Evolutionary conservation across 2,888 invertebrate species (phyloP), one percentile per base, ranked within the genome.

Genomic region (Agonopterix heracliana): DNA sequence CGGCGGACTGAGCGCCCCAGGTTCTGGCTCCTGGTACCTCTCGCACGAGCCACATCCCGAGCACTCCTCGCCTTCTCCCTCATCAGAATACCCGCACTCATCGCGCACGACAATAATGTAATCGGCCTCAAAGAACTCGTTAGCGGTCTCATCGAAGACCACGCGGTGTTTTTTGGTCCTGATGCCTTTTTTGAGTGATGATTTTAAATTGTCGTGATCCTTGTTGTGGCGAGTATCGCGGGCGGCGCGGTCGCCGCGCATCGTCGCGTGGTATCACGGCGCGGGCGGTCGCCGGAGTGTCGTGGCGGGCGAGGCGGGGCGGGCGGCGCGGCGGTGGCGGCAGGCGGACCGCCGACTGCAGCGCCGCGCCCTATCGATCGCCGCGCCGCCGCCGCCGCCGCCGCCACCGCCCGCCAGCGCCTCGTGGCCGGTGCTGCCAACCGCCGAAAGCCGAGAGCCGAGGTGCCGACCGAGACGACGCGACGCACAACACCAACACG

Each of bases 121-220:
- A 83, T 96, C 96, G 47, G 96, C 96, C 65, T 96, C 96, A 78
- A 96, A 96, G 83, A 96, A 96, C 77, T 96, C 95, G 83, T 96
- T 96, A 48, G 94, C 92, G 68, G 93, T 95, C 84, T 96, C 96
- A 74, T 96, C 95, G 71, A 96, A 96, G 47, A 95, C 93, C 17
- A 96, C 96, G 50, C 95, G 92, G 76, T 96, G 92, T 69, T 93
- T 94, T 64, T 92, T 93, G 52, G 89, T 77, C 71, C 92, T 93
- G 59, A 89, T 91, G 52, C 94, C 93, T 53, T 94, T 94, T 83
- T 95, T 95, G 48, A 96, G 90, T 65, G 95, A 89, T 35, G 94
- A 93, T 70, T 93, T 93, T 63, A 93, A 89, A 72, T 92, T 91
- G 55, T 90, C 90, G 66, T 88, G 81, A 71, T 91, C 91, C 62